phyloP scores from a whole-genome alignment of 23 tunicate species.

The Styela clava region DNA sequence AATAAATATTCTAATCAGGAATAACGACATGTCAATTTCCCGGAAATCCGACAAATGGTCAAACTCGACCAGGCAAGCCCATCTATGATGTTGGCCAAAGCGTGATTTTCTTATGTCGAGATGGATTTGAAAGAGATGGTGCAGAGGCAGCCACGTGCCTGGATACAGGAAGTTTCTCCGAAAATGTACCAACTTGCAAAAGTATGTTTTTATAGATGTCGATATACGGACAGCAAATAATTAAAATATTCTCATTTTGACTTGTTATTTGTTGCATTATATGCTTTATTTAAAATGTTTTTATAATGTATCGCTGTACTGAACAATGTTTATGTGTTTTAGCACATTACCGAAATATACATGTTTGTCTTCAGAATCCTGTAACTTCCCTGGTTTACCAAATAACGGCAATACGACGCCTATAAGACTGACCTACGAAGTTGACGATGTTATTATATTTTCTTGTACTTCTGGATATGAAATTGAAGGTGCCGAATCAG shows the following conservation, averaged over 20 bases:
- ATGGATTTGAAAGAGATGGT: conserved; percentile 25
- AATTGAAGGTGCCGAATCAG: conserved; percentile 3
- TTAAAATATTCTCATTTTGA: not conserved
- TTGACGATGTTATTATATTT: conserved; percentile 12
- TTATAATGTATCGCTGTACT: too few relatives aligned
- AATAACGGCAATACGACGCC: conserved; percentile 3
- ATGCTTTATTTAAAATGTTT: too few relatives aligned
- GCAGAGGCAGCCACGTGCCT: conserved; percentile 20
- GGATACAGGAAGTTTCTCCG: conserved; percentile 19
- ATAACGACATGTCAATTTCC: conserved; percentile 3
- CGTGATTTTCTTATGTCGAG: conserved; percentile 20
- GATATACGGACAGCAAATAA: not conserved
- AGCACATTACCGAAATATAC: too few relatives aligned
- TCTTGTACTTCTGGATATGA: conserved; percentile 17
- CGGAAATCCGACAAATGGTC: conserved; percentile 19
- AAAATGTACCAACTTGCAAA: conserved; percentile 25
- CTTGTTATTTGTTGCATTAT: too few relatives aligned
- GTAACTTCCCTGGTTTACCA: conserved; percentile 4
- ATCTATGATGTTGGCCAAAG: conserved; percentile 3
- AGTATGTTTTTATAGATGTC: conserved; percentile 10
- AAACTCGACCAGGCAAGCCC: not conserved
- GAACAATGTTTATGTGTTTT: too few relatives aligned
- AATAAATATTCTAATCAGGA: not conserved
- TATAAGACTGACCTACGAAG: not conserved
- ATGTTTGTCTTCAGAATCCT: not conserved